Evolutionary conservation across 2,888 invertebrate genomes (phyloP).

Genomic region (Ptychoptera contaminata): DNA sequence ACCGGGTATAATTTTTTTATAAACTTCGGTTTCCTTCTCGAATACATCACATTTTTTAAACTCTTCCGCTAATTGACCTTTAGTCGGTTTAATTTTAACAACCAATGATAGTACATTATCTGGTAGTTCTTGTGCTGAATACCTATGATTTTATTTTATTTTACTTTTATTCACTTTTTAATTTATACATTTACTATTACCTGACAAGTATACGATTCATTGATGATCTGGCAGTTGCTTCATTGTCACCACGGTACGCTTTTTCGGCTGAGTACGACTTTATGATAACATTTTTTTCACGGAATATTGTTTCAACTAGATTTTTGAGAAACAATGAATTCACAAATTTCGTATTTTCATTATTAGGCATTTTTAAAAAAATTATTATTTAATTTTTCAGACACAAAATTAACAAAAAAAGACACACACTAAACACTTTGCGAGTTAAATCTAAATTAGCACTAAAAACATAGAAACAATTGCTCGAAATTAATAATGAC

Average conservation of each 20-base stretch:
- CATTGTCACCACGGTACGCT: slow-evolving; percentile 1
- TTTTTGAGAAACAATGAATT: slow-evolving; percentile 10
- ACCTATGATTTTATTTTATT: not conserved
- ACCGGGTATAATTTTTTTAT: slow-evolving; percentile 7
- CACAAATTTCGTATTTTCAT: slow-evolving; percentile 9
- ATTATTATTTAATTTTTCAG: too few species aligned
- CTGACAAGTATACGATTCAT: slow-evolving; percentile 6
- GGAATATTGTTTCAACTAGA: slow-evolving; percentile 7
- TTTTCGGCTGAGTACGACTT: slow-evolving; percentile 7
- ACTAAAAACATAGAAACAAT: too few species aligned
- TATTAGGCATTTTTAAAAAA: slow-evolving; percentile 5
- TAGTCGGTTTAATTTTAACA: slow-evolving; percentile 8
- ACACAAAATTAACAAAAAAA: too few species aligned
- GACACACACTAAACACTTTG: too few species aligned
- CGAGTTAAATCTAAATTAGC: too few species aligned
- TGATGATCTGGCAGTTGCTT: slow-evolving; percentile 2
- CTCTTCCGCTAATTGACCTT: slow-evolving; percentile 7
- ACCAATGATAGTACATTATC: slow-evolving; percentile 6
- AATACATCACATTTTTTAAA: slow-evolving; percentile 7
- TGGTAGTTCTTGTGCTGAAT: slow-evolving; percentile 4
- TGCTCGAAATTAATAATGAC: too few species aligned
- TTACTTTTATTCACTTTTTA: not conserved
- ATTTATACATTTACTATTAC: too few species aligned
- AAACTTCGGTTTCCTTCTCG: slow-evolving; percentile 8
- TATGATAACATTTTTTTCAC: slow-evolving; percentile 8